Base-by-base conservation (phyloP, 2,888 invertebrate genomes). In the Stenchaetothrips biformis region DNA sequence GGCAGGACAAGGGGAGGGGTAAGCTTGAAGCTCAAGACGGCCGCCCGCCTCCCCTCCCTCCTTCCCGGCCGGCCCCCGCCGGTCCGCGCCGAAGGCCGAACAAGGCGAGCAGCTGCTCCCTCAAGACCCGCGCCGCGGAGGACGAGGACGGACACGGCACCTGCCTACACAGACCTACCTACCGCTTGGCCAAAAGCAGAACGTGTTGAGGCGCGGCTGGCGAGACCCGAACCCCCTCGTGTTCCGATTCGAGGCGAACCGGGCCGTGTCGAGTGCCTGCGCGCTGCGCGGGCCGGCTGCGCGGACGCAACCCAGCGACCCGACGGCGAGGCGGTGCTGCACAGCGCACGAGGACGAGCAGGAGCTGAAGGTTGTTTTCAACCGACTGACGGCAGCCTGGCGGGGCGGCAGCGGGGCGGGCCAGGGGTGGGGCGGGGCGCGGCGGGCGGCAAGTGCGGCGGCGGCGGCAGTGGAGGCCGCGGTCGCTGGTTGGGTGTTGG, bases 361-460 rank as follows among this genome's bases (percentile, higher is more conserved):
- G 49, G 62, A 74, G 67, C 67, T 74, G 67, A 74, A 74, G 67
- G 67, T 74, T 74, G 67, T 74, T 74, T 74, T 74, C 67, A 74
- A 74, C 67, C 67, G 67, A 74, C 67, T 74, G 67, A 74, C 67
- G 67, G 25, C 37, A 2, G 21, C 67, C 67, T 81, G 67, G 21
- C 21, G 21, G 7, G 67, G 8, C 21, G 67, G 77, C 81, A 79
- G 78, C 67, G 21, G 59, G 59, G 67, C 67, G 67, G 67, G 67
- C 21, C 8, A 37, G 81, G 80, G 53, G 78, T 8, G 77, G 67
- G 78, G 77, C 67, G 79, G 27, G 49, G 78, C 47, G 74, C 25
- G 78, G 77, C 48, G 62, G 88, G 87, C 83, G 86, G 85, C 84
- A 87, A 86, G 85, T 86, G 86, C 84, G 88, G 88, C 84, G 88